Evolutionary conservation across 53 echinoderm and acorn worm genomes (phyloP), one percentile per base, ranked within the genome.

Genomic region (Astropecten irregularis): DNA sequence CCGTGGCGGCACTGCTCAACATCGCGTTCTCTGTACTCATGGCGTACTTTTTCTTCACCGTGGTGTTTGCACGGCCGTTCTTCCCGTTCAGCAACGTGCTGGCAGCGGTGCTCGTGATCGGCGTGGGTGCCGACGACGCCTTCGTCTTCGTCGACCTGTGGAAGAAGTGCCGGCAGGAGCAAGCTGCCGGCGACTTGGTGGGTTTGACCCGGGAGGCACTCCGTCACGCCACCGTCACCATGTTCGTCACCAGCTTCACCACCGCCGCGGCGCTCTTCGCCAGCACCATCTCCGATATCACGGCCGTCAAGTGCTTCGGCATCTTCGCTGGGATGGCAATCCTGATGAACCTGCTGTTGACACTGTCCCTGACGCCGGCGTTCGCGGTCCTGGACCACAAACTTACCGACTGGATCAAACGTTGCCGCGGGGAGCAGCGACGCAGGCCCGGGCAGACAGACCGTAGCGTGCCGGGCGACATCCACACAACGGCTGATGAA

Each of bases 111-210:
- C 65, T 95, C 3, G 22, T 95, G 1, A 79, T 92, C 18, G 95
- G 89, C 28, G 67, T 95, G 8, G 95, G 95, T 3, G 95, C 95
- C 3, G 95, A 95, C 65, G 95, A 92, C 46, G 86, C 92, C 23
- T 95, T 95, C 61, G 92, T 95, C 1, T 95, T 71, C 63, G 51
- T 86, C 11, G 95, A 95, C 42, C 61, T 92, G 22, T 95, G 95
- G 95, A 88, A 86, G 32, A 44, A 58, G 5, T 84, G 76, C 11
- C 38, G 70, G 42, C 4, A 26, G 4, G 82, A 90, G n/a, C 21
- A 23, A 2, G 44, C 44, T 15, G 64, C 44, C 5, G 54, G 33
- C 1, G 57, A 69, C 10, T 47, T 28, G 8, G 52, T 34, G 5
- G 8, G 36, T 19, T 39, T 83, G 2, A 61, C 85, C 8, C 36